Evolutionary conservation across 2,888 invertebrate genomes (phyloP).

Genomic region (Pycnomerus fuliginosus): DNA sequence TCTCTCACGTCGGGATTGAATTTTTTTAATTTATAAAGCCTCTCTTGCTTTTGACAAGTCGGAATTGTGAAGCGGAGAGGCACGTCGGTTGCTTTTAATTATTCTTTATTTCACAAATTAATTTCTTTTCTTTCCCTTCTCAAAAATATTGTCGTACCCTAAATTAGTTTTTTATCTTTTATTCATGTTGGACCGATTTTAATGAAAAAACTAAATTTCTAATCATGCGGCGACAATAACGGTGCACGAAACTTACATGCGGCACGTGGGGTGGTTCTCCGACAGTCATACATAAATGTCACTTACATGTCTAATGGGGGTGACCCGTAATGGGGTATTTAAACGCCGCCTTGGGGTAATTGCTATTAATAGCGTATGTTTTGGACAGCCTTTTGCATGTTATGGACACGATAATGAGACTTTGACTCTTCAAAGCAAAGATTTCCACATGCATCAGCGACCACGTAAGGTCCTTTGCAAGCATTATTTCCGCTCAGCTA

Average conservation of each 20-base stretch:
- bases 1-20: not conserved
- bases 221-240: too few species aligned
- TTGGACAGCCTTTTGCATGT: constrained; percentile 51
- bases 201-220: too few species aligned
- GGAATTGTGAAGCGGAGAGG: constrained; percentile 6
- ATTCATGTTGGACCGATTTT: too few species aligned
- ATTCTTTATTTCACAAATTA: constrained; percentile 44
- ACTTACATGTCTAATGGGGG: constrained; percentile 44
- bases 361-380: constrained; percentile 51
- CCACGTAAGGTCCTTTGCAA: constrained; percentile 10
- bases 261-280: too few species aligned
- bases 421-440: constrained; percentile 41
- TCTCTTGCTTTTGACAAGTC: constrained; percentile 19
- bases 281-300: constrained; percentile 51
- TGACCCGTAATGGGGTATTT: constrained; percentile 45
- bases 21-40: constrained; percentile 20
- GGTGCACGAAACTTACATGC: too few species aligned
- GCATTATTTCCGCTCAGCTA: constrained; percentile 12
- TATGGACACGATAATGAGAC: constrained; percentile 51
- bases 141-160: constrained; percentile 17
- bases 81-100: constrained; percentile 32
- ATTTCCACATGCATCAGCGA: constrained; percentile 33
- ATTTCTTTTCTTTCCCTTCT: constrained; percentile 35
- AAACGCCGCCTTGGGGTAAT: constrained; percentile 51
- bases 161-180: too few species aligned